These are phyloP conservation scores for Ctenopoma kingsleyae DNA, from an alignment of 2,797 vertebrate species.

Conservation along the genomic window DNA sequence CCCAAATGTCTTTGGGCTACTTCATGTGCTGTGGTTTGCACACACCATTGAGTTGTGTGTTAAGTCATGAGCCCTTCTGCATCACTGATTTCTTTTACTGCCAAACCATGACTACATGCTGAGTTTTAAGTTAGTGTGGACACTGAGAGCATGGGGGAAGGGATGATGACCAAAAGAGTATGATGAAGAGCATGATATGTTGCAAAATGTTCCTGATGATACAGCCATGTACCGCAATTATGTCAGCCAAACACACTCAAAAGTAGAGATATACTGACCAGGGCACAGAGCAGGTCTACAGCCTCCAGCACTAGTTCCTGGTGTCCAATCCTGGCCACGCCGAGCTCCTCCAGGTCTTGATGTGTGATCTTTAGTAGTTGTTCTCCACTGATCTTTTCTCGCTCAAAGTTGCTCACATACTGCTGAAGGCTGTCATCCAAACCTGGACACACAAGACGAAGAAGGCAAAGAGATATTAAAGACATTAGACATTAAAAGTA, in stretches of 20 bases:
- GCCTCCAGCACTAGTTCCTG: slow-evolving; percentile 97
- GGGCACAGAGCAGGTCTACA: slow-evolving; percentile 95
- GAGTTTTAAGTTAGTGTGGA: slow-evolving; percentile 11
- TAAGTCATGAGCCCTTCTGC: slow-evolving; percentile 51
- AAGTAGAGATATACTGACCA: slow-evolving; percentile 87
- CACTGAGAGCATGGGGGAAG: not conserved
- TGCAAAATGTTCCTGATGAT: slow-evolving; percentile 8
- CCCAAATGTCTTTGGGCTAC: slow-evolving; percentile 28
- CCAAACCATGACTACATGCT: slow-evolving; percentile 46
- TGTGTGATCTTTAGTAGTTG: slow-evolving; percentile 96
- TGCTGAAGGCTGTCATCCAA: slow-evolving; percentile 95
- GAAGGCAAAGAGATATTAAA: not conserved
- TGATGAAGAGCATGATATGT: not conserved
- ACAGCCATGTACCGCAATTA: not conserved
- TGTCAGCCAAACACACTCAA: not conserved
- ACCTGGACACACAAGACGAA: slow-evolving; percentile 74
- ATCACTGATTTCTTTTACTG: slow-evolving; percentile 43
- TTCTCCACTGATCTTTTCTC: slow-evolving; percentile 96
- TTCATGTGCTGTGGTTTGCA: slow-evolving; percentile 29
- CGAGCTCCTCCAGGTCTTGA: slow-evolving; percentile 96
- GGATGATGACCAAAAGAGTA: slow-evolving; percentile 7
- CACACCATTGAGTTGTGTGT: slow-evolving; percentile 54
- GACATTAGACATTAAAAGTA: not conserved
- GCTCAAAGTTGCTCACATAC: slow-evolving; percentile 93
- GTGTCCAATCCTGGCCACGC: slow-evolving; percentile 95